Conservation (phyloP, 2,888 invertebrate species). For the Agrotis exclamationis region DNA sequence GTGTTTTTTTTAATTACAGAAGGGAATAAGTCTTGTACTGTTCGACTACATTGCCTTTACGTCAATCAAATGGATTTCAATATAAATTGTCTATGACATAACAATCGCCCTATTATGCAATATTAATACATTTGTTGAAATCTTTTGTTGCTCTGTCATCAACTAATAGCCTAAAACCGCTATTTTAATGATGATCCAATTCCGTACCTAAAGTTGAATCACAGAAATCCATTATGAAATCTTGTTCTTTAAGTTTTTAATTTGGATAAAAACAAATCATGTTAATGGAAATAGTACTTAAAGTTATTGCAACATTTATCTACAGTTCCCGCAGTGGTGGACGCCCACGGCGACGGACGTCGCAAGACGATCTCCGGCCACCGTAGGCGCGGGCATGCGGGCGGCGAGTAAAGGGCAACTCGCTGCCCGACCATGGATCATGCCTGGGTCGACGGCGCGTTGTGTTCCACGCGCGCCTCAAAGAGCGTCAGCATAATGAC, state of each 20-base stretch:
- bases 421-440: too few relatives aligned
- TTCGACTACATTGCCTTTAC: too few relatives aligned
- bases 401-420: too few relatives aligned
- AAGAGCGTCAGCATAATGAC: too few relatives aligned
- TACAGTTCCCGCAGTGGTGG: too few relatives aligned
- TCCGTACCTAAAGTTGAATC: slow-evolving; percentile 9
- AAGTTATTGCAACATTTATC: not conserved
- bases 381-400: too few relatives aligned
- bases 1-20: too few relatives aligned
- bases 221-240: slow-evolving; percentile 10
- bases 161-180: slow-evolving; percentile 13
- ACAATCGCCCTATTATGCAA: slow-evolving; percentile 22
- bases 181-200: slow-evolving; percentile 15
- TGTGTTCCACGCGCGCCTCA: too few relatives aligned
- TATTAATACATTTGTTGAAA: slow-evolving; percentile 17
- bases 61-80: not conserved
- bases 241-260: not conserved
- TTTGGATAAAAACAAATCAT: not conserved
- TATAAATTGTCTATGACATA: not conserved
- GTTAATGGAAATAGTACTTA: not conserved
- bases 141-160: not conserved
- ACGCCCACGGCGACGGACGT: too few relatives aligned
- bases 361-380: too few relatives aligned
- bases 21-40: too few relatives aligned
- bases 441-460: too few relatives aligned